Percentiles rank a stretch among this genome's conserved stretches.
These are phyloP conservation scores for Malthinus flaveolus DNA, from an alignment of 2,888 invertebrate genomes.

Conservation along the genomic window DNA sequence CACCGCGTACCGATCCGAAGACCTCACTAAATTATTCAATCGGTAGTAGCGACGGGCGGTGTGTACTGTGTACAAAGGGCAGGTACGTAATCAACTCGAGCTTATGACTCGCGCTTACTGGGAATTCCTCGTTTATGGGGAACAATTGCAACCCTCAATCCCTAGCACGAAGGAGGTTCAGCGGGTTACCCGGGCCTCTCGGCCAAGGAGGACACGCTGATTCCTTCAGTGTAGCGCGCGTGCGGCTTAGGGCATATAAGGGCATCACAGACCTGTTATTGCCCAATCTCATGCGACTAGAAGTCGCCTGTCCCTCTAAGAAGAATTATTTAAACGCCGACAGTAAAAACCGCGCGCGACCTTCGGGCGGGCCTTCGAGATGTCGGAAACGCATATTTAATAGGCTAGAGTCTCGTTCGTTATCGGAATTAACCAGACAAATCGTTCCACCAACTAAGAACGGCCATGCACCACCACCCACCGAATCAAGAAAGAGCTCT, in stretches of 20 bases:
- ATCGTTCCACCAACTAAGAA: constrained; percentile 74
- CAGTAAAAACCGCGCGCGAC: constrained; percentile 44
- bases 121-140: constrained; percentile 64
- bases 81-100: constrained; percentile 71
- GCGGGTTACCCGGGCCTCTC: constrained; percentile 68
- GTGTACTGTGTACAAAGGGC: constrained; percentile 72
- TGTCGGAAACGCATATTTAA: constrained; percentile 57
- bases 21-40: constrained; percentile 68
- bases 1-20: constrained; percentile 58
- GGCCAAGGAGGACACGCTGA: constrained; percentile 52
- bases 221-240: constrained; percentile 68
- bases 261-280: constrained; percentile 71
- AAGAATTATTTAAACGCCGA: constrained; percentile 54
- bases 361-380: constrained; percentile 39
- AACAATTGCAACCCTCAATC: constrained; percentile 67
- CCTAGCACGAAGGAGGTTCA: constrained; percentile 71
- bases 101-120: constrained; percentile 70
- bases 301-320: constrained; percentile 66
- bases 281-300: constrained; percentile 63
- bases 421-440: constrained; percentile 77
- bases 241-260: constrained; percentile 66
- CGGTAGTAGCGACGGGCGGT: constrained; percentile 74
- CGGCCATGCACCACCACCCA: constrained; percentile 74
- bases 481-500: constrained; percentile 64
- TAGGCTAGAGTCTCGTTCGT: constrained; percentile 69